Base-by-base conservation (phyloP, 2,888 invertebrate species). In the Melanostoma mellinum region DNA sequence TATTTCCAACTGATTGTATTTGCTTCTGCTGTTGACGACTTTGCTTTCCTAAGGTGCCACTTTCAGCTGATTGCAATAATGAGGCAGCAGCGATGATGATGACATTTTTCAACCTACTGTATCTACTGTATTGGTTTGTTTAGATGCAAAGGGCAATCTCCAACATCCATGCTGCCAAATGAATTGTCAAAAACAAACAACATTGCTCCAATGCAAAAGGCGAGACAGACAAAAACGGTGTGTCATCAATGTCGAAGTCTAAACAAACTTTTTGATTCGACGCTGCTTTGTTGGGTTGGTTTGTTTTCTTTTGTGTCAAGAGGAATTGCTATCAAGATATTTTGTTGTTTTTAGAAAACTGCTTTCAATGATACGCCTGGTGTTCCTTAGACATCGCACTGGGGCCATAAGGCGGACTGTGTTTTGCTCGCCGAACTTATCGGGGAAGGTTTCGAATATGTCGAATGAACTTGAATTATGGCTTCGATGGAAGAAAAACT, bases 31-130 rank as follows among this genome's bases (percentile, higher is more conserved):
- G 53, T 76, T 77, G 78, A 79, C 67, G 71, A 79, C 69, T 79
- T 74, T 78, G 79, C 79, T 84, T 78, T 84, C 65, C 74, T 74
- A 84, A 78, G 84, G 84, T 84, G 78, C 69, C 78, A 84, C 84
- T 79, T 79, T 71, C 65, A 79, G 74, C 79, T 84, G 84, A 84
- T 78, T 84, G 78, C 84, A 84, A 71, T 84, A 84, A 84, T 84
- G 84, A 84, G 84, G 78, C 84, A 73, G 61, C 82, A 75, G 55
- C 68, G 68, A 78, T 65, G 84, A 84, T 74, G 78, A 79, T 84
- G 84, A 84, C 84, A 84, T 79, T 84, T 77, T 46, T 71, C 74
- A 61, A 74, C 42, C 65, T n/a, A n/a, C n/a, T n/a, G n/a, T n/a
- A 77, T 63, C 60, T 50, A 46, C 56, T 82, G 48, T 46, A 63